Conservation (phyloP, 2,113 vertebrate genomes). For the Monopterus albus region DNA sequence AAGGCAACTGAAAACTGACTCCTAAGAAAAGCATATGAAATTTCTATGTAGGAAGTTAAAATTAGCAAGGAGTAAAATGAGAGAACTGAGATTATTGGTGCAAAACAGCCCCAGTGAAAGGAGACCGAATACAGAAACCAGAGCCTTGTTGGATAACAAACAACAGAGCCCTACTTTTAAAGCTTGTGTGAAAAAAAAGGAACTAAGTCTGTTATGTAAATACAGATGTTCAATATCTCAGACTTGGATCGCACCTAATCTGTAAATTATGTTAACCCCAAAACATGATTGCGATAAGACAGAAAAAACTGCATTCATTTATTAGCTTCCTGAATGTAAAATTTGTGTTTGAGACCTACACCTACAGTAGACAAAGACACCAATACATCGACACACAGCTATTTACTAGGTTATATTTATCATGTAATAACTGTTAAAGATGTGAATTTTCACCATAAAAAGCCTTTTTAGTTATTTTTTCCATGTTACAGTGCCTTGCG, state of each 20-base stretch:
- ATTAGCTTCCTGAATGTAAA: slow-evolving; percentile 62
- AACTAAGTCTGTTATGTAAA: too few species aligned
- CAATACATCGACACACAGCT: neutral
- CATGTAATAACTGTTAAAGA: too few species aligned
- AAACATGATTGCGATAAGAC: slow-evolving; percentile 1
- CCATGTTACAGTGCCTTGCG: too few species aligned
- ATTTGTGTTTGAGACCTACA: slow-evolving; percentile 3
- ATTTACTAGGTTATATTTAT: neutral
- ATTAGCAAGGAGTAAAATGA: too few species aligned
- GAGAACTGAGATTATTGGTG: neutral
- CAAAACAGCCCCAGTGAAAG: too few species aligned
- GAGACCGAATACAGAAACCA: too few species aligned
- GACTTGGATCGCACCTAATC: neutral
- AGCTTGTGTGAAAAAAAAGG: too few species aligned
- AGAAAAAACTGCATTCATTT: slow-evolving; percentile 23
- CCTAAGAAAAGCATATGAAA: neutral
- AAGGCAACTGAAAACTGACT: neutral
- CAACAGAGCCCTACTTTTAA: too few species aligned
- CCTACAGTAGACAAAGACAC: too few species aligned
- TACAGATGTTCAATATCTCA: neutral
- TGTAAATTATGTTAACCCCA: slow-evolving; percentile 1
- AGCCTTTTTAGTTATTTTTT: slow-evolving; percentile 40
- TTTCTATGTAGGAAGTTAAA: too few species aligned
- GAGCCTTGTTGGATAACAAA: too few species aligned
- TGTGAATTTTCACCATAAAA: slow-evolving; percentile 17